A percentile compares a stretch with the other conserved stretches of the same genome.
Conservation (phyloP, 1,140 invertebrate genomes). For the Trichomalopsis sarcophagae region DNA sequence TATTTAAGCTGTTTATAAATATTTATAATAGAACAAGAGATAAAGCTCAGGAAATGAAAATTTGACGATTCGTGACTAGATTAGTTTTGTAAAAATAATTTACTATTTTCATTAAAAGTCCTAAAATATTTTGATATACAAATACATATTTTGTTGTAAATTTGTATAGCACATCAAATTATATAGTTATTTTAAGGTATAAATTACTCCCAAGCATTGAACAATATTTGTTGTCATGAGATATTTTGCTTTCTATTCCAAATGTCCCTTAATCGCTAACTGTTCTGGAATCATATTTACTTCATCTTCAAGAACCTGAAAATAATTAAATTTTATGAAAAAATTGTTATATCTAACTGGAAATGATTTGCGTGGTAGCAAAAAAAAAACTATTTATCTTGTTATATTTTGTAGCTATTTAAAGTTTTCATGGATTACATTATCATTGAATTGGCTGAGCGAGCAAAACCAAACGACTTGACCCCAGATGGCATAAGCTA, state of each 20-base stretch:
- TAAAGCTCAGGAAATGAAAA: slow-evolving; percentile 18
- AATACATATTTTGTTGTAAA: slow-evolving; percentile 57
- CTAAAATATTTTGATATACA: slow-evolving; percentile 46
- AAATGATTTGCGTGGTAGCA: not conserved
- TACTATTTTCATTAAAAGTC: slow-evolving; percentile 60
- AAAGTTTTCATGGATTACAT: slow-evolving; percentile 96
- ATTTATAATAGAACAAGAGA: slow-evolving; percentile 47
- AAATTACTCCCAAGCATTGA: slow-evolving; percentile 98
- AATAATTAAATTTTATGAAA: no score
- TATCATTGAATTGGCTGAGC: slow-evolving; percentile 92
- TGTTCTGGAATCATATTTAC: slow-evolving; percentile 99
- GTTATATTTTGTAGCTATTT: slow-evolving; percentile 99
- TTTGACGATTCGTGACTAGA: slow-evolving; percentile 37
- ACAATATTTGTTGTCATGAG: slow-evolving; percentile 99
- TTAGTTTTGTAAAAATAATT: slow-evolving; percentile 57
- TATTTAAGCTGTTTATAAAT: slow-evolving; percentile 43
- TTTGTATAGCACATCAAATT: slow-evolving; percentile 48
- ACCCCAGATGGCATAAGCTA: slow-evolving; percentile 92
- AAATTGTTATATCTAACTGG: no score
- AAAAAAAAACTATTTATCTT: slow-evolving; percentile 82
- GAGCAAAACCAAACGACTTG: slow-evolving; percentile 87
- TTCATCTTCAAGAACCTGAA: slow-evolving; percentile 98
- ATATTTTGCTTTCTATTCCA: slow-evolving; percentile 98
- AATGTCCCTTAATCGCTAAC: slow-evolving; percentile 98
- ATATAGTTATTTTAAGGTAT: slow-evolving; percentile 90